phyloP scores from a whole-genome alignment of 2,113 vertebrate genomes.

The Salvelinus alpinus region DNA sequence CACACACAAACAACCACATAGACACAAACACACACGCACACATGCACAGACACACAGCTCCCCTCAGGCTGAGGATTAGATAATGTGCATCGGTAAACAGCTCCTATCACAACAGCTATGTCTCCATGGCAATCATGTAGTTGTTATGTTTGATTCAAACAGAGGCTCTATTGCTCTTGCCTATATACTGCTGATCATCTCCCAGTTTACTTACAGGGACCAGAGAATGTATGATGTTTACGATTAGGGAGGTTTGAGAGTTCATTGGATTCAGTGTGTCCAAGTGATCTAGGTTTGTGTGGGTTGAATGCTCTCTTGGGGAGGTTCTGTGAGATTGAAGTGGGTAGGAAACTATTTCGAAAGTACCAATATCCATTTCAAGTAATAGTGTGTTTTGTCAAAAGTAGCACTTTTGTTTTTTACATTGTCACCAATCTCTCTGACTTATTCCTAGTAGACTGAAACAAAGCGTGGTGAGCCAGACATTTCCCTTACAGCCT shows the following conservation, averaged over 20 bases:
- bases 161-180: background rate
- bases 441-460: too few species aligned
- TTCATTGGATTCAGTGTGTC: background rate
- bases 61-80: slow-evolving; percentile 32
- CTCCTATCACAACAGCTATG: slow-evolving; percentile 25
- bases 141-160: background rate
- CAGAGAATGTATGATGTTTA: background rate
- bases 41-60: slow-evolving; percentile 6
- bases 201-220: too few species aligned
- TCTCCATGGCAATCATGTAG: slow-evolving; percentile 6
- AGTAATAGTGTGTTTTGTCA: too few species aligned
- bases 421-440: too few species aligned
- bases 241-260: background rate
- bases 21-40: background rate
- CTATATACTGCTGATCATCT: background rate
- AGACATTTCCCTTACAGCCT: too few species aligned
- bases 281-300: background rate
- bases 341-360: background rate
- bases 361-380: too few species aligned
- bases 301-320: background rate
- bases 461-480: too few species aligned
- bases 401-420: too few species aligned
- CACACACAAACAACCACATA: background rate
- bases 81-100: slow-evolving; percentile 31
- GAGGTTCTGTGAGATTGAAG: background rate